Evolutionary conservation across 2,113 vertebrate species (phyloP), one percentile per base, ranked within the genome.

Genomic region (Daphoenositta chrysoptera): DNA sequence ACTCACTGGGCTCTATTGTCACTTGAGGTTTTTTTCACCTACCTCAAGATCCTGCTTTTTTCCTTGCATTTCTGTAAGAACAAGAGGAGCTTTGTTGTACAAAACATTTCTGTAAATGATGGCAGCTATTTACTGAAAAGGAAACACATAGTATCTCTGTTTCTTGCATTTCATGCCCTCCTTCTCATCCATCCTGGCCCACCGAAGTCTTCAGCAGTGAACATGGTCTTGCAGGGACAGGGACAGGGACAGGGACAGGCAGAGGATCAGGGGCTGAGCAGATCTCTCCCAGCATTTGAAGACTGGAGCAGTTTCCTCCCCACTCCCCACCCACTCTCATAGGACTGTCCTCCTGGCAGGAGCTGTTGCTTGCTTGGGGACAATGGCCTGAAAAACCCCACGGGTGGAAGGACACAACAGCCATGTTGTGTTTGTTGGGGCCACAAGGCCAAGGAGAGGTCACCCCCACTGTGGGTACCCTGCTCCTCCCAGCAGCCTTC

Each of bases 391-490:
- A 64, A 54, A 79, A 58, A 81, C 0, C 1, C 2, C 10, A 31
- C 5, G 31, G 3, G 6, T 44, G 5, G 12, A 27, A 44, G 15
- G 11, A 71, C 20, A 71, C 1, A 53, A 40, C 3, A 65, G 3
- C 3, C 1, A 3, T n/a, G n/a, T n/a, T n/a, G n/a, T n/a, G n/a
- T 73, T 37, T 58, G 10, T 8, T 35, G 12, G 10, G 17, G 13
- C 4, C 4, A 4, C 13, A 42, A 33, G 16, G 21, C 9, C 15
- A 39, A 65, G 16, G 28, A 53, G 5, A 15, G 1, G 1, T 4
- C 3, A 4, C 68, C 6, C 2, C 33, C 9, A 35, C 5, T 2
- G 1, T 12, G 15, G n/a, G 3, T 28, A 45, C 3, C 7, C 14
- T 2, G 2, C 3, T 40, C 10, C 11, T 39, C 4, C 16, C 5